Percentiles rank a stretch among this genome's conserved stretches.
phyloP scores from a whole-genome alignment of 2,888 invertebrate genomes.

The Automeris io region DNA sequence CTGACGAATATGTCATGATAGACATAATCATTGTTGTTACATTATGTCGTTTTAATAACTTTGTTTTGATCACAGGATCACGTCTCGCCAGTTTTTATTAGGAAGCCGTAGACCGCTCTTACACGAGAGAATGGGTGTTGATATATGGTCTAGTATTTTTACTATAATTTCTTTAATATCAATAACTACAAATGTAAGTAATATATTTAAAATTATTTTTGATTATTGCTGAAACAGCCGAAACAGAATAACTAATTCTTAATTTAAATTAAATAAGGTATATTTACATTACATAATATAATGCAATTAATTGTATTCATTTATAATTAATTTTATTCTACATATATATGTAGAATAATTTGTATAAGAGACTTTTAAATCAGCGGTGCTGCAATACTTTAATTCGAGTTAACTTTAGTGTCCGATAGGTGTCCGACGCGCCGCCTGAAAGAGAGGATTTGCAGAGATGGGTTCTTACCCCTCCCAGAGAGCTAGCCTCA shows the following conservation, averaged over 20 bases:
- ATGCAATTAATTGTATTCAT: background rate
- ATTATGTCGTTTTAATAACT: background rate
- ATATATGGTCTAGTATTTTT: constrained; percentile 4
- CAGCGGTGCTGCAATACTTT: too few species aligned
- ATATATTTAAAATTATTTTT: background rate
- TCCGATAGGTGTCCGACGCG: too few species aligned
- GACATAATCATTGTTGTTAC: background rate
- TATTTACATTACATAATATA: too few species aligned
- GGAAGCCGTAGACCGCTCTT: background rate
- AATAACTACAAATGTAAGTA: constrained; percentile 4
- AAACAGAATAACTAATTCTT: background rate
- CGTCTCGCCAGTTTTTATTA: constrained; percentile 1
- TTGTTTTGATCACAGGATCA: background rate
- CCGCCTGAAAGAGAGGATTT: too few species aligned
- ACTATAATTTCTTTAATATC: constrained; percentile 1
- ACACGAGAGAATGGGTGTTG: constrained; percentile 3
- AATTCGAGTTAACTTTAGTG: too few species aligned
- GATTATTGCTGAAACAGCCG: too few species aligned
- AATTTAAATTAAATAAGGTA: too few species aligned
- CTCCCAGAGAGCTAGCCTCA: too few species aligned
- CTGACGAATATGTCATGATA: background rate
- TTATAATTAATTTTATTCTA: background rate
- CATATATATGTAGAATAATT: background rate
- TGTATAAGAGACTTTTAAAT: too few species aligned
- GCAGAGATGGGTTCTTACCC: too few species aligned